These are phyloP conservation scores for Heliangelus exortis DNA, from an alignment of 2,797 vertebrate genomes.

Conservation along the genomic window DNA sequence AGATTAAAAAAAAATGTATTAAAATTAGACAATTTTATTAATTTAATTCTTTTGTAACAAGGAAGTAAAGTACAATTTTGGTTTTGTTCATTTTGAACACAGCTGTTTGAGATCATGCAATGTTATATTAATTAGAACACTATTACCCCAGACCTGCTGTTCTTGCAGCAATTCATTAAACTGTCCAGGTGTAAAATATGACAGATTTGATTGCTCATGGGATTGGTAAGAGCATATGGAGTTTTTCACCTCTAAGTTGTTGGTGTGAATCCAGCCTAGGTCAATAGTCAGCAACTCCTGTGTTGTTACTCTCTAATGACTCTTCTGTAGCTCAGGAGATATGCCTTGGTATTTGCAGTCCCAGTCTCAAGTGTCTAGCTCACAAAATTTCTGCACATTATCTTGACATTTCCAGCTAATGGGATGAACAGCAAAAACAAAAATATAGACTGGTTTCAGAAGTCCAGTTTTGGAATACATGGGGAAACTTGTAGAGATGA, in stretches of 20 bases:
- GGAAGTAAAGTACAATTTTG: neutral
- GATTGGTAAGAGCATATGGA: conserved; percentile 36
- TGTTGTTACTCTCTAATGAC: neutral
- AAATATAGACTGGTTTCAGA: neutral
- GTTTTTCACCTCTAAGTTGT: conserved; percentile 5
- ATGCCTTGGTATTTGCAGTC: neutral
- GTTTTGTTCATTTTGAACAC: conserved; percentile 22
- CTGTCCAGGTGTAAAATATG: conserved; percentile 56
- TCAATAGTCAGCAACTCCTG: neutral
- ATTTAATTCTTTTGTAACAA: neutral
- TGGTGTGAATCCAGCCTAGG: conserved; percentile 2
- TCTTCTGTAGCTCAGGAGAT: neutral
- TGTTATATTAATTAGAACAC: conserved; percentile 46
- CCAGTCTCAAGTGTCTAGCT: neutral
- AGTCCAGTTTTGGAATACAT: neutral
- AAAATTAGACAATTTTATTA: neutral
- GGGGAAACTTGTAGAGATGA: neutral
- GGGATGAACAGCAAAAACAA: neutral
- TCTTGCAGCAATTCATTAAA: conserved; percentile 54
- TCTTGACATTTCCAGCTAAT: neutral
- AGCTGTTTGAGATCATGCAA: conserved; percentile 28
- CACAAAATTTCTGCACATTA: neutral
- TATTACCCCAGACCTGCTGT: conserved; percentile 16
- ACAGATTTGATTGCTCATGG: conserved; percentile 40
- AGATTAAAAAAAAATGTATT: neutral